Base-by-base conservation (phyloP, 2,888 invertebrate genomes). In the Lottia scabra region DNA sequence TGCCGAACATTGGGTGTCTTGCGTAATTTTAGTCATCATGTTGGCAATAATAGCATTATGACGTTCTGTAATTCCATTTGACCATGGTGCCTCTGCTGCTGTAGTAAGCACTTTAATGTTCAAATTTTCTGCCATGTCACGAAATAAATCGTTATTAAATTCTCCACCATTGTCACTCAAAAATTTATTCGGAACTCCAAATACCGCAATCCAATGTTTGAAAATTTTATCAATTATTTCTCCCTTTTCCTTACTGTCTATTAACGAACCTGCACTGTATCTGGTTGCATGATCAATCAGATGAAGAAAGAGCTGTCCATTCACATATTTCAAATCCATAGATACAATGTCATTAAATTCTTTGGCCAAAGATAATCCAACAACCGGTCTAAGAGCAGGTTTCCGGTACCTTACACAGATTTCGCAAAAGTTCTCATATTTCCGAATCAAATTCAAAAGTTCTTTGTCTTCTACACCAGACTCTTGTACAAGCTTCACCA, bases 1-100 rank as follows among this genome's bases (percentile, higher is more conserved):
- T 66, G 68, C 70, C 15, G 68, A 68, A 65, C 67, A 73, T 19
- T 69, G 43, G 38, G 65, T 67, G 15, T 71, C 68, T 30, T 65
- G 26, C 64, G 48, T 56, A 2, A 56, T n/a, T 56, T 56, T 56
- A n/a, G n/a, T 23, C n/a, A 56, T 56, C 56, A 56, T 19, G 19
- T 56, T 56, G 19, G 56, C n/a, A 56, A 56, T 56, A n/a, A 56
- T 56, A 8, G 56, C 56, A 56, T 56, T 56, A 56, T 56, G 56
- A 4, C 56, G 5, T 23, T 56, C 56, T 8, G n/a, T 56, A 19
- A 56, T 56, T 16, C n/a, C 56, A 56, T 56, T 56, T 12, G 56
- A 56, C 56, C 56, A 56, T n/a, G 56, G 56, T 19, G 56, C n/a
- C 56, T 56, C 56, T 23, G n/a, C 56, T 4, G 56, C n/a, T 19